A percentile compares a stretch with the other conserved stretches of the same genome.
Evolutionary conservation across 2,797 vertebrate species (phyloP).

Genomic region (Pseudocheirus occidentalis): DNA sequence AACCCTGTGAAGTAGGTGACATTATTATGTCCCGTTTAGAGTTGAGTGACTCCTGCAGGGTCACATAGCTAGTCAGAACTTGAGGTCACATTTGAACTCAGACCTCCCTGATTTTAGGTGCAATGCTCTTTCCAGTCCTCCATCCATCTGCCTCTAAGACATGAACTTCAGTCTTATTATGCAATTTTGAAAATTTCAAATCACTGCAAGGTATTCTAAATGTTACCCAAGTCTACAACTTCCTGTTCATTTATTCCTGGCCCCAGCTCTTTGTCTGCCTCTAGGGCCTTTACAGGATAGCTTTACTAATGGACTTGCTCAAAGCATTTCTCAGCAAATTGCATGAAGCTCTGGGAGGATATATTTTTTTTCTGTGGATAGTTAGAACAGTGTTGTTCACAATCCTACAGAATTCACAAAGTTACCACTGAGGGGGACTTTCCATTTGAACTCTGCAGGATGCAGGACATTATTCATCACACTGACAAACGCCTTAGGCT

Average conservation of each 20-base stretch:
- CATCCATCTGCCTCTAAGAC: neutral
- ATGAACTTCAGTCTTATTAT: neutral
- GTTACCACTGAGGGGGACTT: neutral
- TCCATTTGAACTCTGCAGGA: neutral
- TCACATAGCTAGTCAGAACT: neutral
- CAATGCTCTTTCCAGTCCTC: neutral
- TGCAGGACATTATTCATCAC: neutral
- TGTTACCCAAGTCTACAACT: neutral
- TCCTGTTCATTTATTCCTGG: neutral
- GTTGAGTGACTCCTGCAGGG: neutral
- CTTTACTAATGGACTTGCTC: neutral
- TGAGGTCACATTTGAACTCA: neutral
- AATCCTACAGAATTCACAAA: neutral
- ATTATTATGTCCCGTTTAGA: neutral
- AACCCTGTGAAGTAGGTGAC: neutral
- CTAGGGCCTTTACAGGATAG: neutral
- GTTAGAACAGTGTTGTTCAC: neutral
- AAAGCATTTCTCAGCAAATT: neutral
- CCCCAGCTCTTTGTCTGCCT: neutral
- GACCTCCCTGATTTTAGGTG: neutral
- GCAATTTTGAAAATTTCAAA: neutral
- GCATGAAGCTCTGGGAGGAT: neutral
- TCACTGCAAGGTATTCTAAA: neutral
- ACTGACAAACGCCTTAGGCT: neutral
- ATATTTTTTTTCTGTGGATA: neutral